These are phyloP conservation scores for Glomeris maerens DNA, from an alignment of 1,140 invertebrate species.

Conservation along the genomic window DNA sequence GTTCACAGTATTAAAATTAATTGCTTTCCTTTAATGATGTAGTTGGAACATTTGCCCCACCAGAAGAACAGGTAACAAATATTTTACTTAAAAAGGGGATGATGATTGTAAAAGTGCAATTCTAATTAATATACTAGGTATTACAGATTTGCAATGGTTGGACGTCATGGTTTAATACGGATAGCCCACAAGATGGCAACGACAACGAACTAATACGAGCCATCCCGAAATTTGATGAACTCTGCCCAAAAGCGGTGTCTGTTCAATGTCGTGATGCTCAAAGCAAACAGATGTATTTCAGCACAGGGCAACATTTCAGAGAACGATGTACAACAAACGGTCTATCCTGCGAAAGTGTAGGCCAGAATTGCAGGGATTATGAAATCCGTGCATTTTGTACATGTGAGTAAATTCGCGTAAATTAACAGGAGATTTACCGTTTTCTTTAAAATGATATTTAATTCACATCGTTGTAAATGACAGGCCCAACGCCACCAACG, in stretches of 20 bases:
- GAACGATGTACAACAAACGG: slow-evolving; percentile 52
- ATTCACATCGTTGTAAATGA: not conserved
- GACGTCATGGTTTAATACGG: slow-evolving; percentile 17
- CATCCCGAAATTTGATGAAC: slow-evolving; percentile 10
- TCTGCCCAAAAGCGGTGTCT: slow-evolving; percentile 8
- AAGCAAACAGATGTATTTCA: slow-evolving; percentile 25
- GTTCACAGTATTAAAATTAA: no score
- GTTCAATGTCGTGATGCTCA: not conserved
- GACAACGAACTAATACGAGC: slow-evolving; percentile 17
- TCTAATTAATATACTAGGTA: no score
- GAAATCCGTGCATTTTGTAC: slow-evolving; percentile 55
- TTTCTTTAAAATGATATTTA: not conserved
- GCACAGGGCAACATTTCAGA: slow-evolving; percentile 52
- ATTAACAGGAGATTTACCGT: not conserved
- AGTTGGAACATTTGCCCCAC: no score
- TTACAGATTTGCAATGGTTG: slow-evolving; percentile 5
- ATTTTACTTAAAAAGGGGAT: no score
- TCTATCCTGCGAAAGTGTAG: slow-evolving; percentile 41
- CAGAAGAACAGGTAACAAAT: no score
- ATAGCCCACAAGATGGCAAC: slow-evolving; percentile 17
- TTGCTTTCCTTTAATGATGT: no score
- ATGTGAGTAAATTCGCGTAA: slow-evolving; percentile 13
- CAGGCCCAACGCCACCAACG: not conserved
- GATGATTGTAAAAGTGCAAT: no score
- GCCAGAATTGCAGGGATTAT: slow-evolving; percentile 41